Conservation (phyloP, 2,888 invertebrate species). For the Tetragnatha montana region DNA sequence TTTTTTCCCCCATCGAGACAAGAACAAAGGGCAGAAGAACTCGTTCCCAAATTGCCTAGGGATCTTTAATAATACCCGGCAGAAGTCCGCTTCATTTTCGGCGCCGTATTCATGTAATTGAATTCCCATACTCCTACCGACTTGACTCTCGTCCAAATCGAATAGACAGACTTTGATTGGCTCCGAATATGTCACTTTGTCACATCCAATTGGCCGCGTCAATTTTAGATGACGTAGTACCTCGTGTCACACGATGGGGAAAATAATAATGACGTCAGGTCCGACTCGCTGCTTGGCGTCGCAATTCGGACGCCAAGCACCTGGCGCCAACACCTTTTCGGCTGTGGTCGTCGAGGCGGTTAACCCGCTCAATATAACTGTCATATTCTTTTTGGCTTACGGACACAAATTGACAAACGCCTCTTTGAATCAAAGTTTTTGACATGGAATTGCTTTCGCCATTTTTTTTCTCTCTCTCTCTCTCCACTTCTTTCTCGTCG, state of each 20-base stretch:
- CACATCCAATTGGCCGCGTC: neutral
- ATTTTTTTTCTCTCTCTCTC: neutral
- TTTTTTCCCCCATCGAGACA: neutral
- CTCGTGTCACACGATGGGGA: conserved; percentile 1
- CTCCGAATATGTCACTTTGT: neutral
- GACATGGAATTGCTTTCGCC: conserved; percentile 60
- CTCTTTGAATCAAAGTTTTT: conserved; percentile 59
- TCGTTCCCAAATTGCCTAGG: neutral
- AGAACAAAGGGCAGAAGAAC: neutral
- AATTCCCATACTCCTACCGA: neutral
- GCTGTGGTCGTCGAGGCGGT: conserved; percentile 42
- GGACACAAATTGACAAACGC: conserved; percentile 63
- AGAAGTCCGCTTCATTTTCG: neutral
- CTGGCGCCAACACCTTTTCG: conserved; percentile 44
- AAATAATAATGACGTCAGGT: conserved; percentile 43
- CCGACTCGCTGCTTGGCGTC: conserved; percentile 25
- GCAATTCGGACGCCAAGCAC: conserved; percentile 51
- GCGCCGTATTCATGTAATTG: conserved; percentile 1
- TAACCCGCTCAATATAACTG: conserved; percentile 66
- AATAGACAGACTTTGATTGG: neutral
- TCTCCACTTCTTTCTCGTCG: no score
- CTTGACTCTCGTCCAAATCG: neutral
- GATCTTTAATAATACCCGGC: neutral
- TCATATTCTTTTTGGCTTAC: conserved; percentile 65
- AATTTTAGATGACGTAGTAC: conserved; percentile 1